Base-by-base conservation (phyloP, 2,888 invertebrate species). In the Campoletis raptor region DNA sequence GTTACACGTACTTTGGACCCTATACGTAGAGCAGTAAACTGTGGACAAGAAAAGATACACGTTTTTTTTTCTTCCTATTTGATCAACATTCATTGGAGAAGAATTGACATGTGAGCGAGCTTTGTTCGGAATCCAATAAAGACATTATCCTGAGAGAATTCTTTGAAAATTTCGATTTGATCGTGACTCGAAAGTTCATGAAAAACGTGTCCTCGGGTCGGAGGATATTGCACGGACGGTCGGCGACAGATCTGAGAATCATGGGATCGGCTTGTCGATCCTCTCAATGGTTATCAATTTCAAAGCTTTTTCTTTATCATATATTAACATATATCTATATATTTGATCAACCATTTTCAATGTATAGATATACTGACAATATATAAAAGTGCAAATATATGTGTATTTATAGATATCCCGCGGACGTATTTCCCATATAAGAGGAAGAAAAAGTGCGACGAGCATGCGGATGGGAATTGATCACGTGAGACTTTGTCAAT, bases 401-500 rank as follows among this genome's bases (percentile, higher is more conserved):
- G 54, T 42, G 21, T 52, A 30, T 67, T 57, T 54, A 48, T 66
- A 7, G 15, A 24, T 24, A 69, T 45, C 61, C 30, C 36, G 2
- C 64, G 30, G 7, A 77, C 7, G 48, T 57, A 15, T 30, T 37
- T 12, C 18, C 61, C 24, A 61, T 61, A 9, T 37, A 42, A 52
- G 54, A 78, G 48, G 36, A 18, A 45, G 21, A 70, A 61, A 37
- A 72, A 81, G 54, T 40, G 45, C 45, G 45, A 66, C 40, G n/a
- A 52, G 37, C 21, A 67, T 66, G 37, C 61, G 70, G 64, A 74
- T 69, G 74, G 82, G 72, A 83, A 77, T 77, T 81, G 80, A 86
- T 83, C 77, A 73, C 57, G 76, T 30, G 67, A 54, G 69, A 73
- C 67, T 83, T 73, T 77, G 76, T 86, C 86, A 67, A 72, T 67